phyloP scores from a whole-genome alignment of 2,113 vertebrate species.

The Psilopogon haemacephalus region DNA sequence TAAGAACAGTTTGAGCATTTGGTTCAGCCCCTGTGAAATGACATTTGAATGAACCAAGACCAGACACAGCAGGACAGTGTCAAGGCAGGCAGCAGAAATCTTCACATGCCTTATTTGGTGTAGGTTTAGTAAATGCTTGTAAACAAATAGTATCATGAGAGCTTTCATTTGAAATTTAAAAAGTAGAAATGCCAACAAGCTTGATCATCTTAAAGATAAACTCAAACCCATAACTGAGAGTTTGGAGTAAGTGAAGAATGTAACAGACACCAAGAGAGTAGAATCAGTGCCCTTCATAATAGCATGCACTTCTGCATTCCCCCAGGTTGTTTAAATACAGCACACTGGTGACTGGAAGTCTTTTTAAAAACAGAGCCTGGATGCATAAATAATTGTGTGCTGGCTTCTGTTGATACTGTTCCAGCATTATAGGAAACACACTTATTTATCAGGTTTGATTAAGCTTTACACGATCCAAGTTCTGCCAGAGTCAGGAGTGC shows the following conservation, averaged over 20 bases:
- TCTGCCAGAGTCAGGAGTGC: slow-evolving; percentile 56
- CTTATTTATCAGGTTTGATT: slow-evolving; percentile 51
- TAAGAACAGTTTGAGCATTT: slow-evolving; percentile 8
- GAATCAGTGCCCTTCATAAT: not conserved
- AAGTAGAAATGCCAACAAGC: not conserved
- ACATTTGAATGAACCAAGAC: slow-evolving; percentile 4
- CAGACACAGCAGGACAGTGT: not conserved
- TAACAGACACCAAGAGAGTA: not conserved
- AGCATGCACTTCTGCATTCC: not conserved
- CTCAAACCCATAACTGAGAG: not conserved
- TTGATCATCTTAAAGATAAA: not conserved
- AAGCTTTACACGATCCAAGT: slow-evolving; percentile 18
- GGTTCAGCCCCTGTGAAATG: not conserved
- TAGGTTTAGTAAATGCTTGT: not conserved
- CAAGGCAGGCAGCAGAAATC: not conserved
- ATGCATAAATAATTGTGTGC: slow-evolving; percentile 12
- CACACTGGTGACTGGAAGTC: not conserved
- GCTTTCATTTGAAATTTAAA: not conserved
- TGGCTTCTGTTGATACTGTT: slow-evolving; percentile 7
- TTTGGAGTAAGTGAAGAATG: not conserved
- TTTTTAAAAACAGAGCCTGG: slow-evolving; percentile 17
- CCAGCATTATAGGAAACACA: slow-evolving; percentile 48
- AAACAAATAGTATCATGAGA: not conserved
- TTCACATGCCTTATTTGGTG: not conserved
- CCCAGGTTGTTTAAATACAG: not conserved